Conservation (phyloP, 2,888 invertebrate genomes). For the Malacosoma neustria region DNA sequence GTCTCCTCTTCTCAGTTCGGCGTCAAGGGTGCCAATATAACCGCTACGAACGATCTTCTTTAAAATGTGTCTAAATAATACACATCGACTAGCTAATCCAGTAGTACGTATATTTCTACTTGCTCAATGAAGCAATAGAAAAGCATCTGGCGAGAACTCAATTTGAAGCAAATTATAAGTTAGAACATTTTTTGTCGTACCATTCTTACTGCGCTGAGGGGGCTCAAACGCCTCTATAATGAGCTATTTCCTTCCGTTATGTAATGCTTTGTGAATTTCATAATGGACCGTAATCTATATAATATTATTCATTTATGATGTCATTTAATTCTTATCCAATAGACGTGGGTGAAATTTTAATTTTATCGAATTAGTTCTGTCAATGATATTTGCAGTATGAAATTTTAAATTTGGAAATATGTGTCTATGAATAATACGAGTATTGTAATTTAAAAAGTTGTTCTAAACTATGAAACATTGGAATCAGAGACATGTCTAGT, state of each 20-base stretch:
- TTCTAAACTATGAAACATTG: too few relatives aligned
- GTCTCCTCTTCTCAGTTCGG: too few relatives aligned
- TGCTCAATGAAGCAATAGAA: conserved; percentile 7
- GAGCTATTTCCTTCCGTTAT: neutral
- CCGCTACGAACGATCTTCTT: too few relatives aligned
- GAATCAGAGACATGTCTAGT: too few relatives aligned
- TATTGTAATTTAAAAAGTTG: too few relatives aligned
- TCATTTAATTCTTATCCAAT: neutral
- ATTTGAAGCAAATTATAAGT: conserved; percentile 24
- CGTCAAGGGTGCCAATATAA: too few relatives aligned
- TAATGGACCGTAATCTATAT: neutral
- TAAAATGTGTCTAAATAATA: too few relatives aligned
- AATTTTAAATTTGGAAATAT: too few relatives aligned
- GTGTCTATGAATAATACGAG: too few relatives aligned
- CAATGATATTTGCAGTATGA: neutral
- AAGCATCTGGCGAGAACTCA: conserved; percentile 21
- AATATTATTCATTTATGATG: neutral
- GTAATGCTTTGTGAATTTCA: neutral
- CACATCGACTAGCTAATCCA: too few relatives aligned
- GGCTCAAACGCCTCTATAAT: neutral
- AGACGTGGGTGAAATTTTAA: neutral
- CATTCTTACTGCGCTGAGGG: neutral
- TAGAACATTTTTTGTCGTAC: conserved; percentile 9
- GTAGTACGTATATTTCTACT: neutral
- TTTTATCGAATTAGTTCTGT: neutral